A percentile compares a stretch with the other conserved stretches of the same genome.
phyloP scores from a whole-genome alignment of 2,888 invertebrate genomes.

The Drosophila merina region DNA sequence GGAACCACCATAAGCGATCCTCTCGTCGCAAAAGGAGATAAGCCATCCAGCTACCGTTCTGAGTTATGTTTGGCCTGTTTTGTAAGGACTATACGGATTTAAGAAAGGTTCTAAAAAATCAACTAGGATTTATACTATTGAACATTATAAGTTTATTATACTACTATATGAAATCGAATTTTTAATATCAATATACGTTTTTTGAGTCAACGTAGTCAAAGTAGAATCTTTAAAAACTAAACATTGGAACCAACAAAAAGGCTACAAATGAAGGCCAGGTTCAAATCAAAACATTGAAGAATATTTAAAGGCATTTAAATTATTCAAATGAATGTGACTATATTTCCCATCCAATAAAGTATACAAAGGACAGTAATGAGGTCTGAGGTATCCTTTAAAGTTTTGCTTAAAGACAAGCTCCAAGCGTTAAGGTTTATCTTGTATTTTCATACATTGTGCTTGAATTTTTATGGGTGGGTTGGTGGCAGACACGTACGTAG shows the following conservation, averaged over 20 bases:
- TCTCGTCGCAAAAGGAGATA: not conserved
- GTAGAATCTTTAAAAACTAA: not conserved
- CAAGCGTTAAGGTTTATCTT: not conserved
- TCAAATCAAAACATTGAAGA: no score
- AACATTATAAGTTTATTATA: not conserved
- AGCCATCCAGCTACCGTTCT: not conserved
- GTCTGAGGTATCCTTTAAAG: not conserved
- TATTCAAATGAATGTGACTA: no score
- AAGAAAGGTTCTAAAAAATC: not conserved
- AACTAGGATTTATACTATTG: not conserved
- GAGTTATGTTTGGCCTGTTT: not conserved
- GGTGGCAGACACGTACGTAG: conserved; percentile 9
- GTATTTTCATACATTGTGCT: not conserved
- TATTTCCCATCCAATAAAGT: no score
- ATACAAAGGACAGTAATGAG: no score
- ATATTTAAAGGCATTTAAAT: no score
- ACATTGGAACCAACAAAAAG: not conserved
- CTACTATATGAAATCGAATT: not conserved
- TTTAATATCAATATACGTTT: not conserved
- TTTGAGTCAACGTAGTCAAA: not conserved
- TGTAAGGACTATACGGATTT: not conserved
- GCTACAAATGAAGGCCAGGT: no score
- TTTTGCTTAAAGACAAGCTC: not conserved
- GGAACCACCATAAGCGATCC: not conserved
- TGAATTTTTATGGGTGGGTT: not conserved